These are phyloP conservation scores for Aramus guarauna DNA, from an alignment of 2,113 vertebrate genomes.

Conservation along the genomic window DNA sequence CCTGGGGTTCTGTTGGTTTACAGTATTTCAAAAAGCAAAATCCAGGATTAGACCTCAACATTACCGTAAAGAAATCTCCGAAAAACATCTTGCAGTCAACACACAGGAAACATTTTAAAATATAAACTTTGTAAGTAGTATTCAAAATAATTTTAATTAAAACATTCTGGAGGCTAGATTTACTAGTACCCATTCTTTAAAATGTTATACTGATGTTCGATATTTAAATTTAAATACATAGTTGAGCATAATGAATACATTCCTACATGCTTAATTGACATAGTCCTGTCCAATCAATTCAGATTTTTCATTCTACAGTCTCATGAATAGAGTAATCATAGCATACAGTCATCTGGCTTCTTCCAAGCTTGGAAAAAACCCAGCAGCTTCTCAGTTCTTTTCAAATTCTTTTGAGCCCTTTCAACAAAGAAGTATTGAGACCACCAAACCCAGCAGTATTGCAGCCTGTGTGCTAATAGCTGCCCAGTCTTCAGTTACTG, in stretches of 20 bases:
- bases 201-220: background rate
- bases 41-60: background rate
- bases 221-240: background rate
- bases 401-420: background rate
- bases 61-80: background rate
- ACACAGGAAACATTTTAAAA: background rate
- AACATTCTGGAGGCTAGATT: background rate
- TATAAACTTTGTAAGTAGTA: background rate
- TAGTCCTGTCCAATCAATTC: background rate
- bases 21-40: background rate
- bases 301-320: background rate
- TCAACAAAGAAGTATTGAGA: accelerated
- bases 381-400: background rate
- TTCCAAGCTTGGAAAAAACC: background rate
- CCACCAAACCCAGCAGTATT: background rate
- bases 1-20: background rate
- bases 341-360: background rate
- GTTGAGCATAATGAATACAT: background rate
- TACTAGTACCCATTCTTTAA: background rate
- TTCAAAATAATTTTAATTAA: conserved; percentile 2
- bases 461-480: background rate
- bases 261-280: background rate
- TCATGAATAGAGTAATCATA: background rate
- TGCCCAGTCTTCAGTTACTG: background rate
- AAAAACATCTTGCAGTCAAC: background rate